Evolutionary conservation across 2,113 vertebrate species (phyloP), one percentile per base, ranked within the genome.

Genomic region (Trematomus loennbergii): DNA sequence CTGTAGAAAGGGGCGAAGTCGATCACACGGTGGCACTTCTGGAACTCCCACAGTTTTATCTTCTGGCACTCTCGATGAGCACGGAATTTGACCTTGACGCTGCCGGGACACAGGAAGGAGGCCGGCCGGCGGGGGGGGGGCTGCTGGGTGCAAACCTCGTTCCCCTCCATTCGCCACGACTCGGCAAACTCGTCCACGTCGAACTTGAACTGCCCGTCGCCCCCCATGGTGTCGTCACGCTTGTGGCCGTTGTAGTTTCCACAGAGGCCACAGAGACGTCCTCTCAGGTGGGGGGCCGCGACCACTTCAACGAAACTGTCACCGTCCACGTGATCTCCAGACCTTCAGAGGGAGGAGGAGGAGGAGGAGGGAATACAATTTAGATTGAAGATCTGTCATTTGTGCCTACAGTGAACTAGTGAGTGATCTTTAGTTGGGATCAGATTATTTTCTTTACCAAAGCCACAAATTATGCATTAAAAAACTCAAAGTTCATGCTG

Each of bases 271-370:
- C 98, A 99, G 53, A 99, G 96, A 63, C 93, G 97, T 62, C 97
- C 97, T 9, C 97, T 97, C 75, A 99, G 95, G 68, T 98, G 96
- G 0, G 97, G 97, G 0, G 97, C 97, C 0, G 98, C 98, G 84
- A 96, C 97, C 12, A 99, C 96, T 92, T 99, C 98, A 36, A 99
- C 98, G 84, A 99, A 97, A 87, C 98, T 99, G 95, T 99, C 98
- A 36, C 98, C 98, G 70, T 99, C 98, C 98, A 99, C 0, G 98
- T 98, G 91, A 99, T 97, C 95, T 98, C 97, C 91, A 99, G 89
- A 71, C 98, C 98, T 99, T 85, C 8, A 12, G 46, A 15, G 5
- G 5, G 36, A 6, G 22, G 46, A 1, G 15, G 46, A 25, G 25
- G 15, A 58, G 57, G 5, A 25, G n/a, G n/a, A 53, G 50, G 25